These are phyloP conservation scores for Aulostomus chinensis DNA, from an alignment of 2,797 vertebrate species.

Conservation along the genomic window DNA sequence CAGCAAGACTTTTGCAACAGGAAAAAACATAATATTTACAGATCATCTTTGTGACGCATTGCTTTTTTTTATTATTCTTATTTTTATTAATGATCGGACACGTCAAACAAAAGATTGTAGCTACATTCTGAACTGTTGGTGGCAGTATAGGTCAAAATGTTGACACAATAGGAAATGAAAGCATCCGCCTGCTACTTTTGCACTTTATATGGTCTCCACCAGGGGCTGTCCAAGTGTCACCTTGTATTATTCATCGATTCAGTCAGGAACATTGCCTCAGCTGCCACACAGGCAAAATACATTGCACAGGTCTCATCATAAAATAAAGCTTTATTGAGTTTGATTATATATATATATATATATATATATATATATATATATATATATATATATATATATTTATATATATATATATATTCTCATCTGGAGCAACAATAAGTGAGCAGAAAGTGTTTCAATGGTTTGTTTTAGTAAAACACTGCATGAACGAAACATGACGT, in stretches of 20 bases:
- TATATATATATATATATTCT: too few species aligned
- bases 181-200: constrained; percentile 36
- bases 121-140: constrained; percentile 56
- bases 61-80: too few species aligned
- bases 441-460: constrained; percentile 1
- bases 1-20: too few species aligned
- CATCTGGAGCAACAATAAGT: not conserved
- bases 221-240: constrained; percentile 75
- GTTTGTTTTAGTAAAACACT: not conserved
- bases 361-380: too few species aligned
- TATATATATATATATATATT: too few species aligned
- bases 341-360: not conserved
- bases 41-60: too few species aligned
- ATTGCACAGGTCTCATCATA: constrained; percentile 1
- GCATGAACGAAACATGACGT: constrained; percentile 17
- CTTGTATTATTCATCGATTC: constrained; percentile 54
- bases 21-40: too few species aligned
- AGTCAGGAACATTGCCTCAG: not conserved
- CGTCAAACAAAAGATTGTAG: not conserved
- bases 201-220: constrained; percentile 71
- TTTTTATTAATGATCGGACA: too few species aligned
- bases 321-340: not conserved
- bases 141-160: constrained; percentile 59
- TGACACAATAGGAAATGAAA: constrained; percentile 34
- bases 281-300: constrained; percentile 2